Percentiles rank a stretch among this genome's conserved stretches.
Evolutionary conservation across 2,113 vertebrate genomes (phyloP).

Genomic region (Polypterus senegalus): DNA sequence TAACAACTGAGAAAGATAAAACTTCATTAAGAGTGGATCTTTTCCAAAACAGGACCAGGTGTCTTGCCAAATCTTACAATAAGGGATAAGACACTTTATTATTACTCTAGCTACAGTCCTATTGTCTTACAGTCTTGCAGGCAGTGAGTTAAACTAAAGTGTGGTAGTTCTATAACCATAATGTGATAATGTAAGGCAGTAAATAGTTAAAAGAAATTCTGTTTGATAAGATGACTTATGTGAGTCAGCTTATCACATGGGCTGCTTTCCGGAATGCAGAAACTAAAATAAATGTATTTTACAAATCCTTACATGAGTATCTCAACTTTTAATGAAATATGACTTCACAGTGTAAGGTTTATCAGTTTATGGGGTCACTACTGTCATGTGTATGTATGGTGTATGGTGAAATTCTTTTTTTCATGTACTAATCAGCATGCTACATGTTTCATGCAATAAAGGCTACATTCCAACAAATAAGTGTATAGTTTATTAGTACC

Average conservation of each 20-base stretch:
- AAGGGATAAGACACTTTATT: slow-evolving; percentile 33
- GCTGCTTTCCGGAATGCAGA: neutral
- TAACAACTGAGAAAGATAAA: slow-evolving; percentile 64
- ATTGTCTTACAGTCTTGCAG: too few species aligned
- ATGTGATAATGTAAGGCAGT: slow-evolving; percentile 32
- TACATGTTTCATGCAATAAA: too few species aligned
- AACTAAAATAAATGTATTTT: neutral
- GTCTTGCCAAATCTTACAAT: slow-evolving; percentile 8
- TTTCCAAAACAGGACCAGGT: slow-evolving; percentile 53
- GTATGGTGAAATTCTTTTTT: too few species aligned
- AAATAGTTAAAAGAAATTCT: neutral
- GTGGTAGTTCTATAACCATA: slow-evolving; percentile 50
- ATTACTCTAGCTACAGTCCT: too few species aligned
- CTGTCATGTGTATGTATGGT: too few species aligned
- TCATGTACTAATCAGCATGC: too few species aligned
- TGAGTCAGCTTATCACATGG: neutral
- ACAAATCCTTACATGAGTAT: neutral
- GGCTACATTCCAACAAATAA: too few species aligned
- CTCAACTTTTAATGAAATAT: neutral
- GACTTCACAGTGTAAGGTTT: neutral
- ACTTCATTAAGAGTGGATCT: slow-evolving; percentile 62
- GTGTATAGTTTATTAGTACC: too few species aligned
- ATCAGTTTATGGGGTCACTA: too few species aligned
- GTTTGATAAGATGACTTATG: neutral
- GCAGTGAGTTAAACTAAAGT: slow-evolving; percentile 23